Base-by-base conservation (phyloP, 2,888 invertebrate species). In the Platerodrilus igneus region DNA sequence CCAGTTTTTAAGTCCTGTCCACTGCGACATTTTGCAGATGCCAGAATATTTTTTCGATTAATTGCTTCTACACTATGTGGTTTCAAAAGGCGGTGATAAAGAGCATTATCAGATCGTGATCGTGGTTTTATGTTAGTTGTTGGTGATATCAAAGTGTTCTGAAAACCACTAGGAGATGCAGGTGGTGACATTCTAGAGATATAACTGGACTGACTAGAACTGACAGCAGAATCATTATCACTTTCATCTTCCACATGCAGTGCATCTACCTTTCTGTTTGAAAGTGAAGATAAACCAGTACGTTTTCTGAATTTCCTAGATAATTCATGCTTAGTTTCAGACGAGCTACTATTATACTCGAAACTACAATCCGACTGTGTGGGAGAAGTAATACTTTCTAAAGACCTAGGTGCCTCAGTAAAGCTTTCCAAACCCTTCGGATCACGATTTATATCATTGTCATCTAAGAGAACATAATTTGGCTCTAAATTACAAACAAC, bases 161-260 rank as follows among this genome's bases (percentile, higher is more conserved):
- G 43, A 8, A 53, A 36, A 29, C 47, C 45, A 26, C 51, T 78
- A 49, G 84, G 84, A 1, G 88, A 82, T 48, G 75, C 71, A 3
- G 81, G 79, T 1, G 83, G 88, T 15, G 89, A 87, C 43, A 80
- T 81, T 47, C 83, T 79, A 2, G 85, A 86, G 51, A 84, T 77
- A 61, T 81, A 81, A 62, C 84, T 84, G 26, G 86, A 88, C 35
- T 86, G 81, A 52, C 85, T 85, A 29, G 85, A 86, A 62, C 89
- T 89, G 63, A 90, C 86, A 3, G 89, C 89, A 16, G 89, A 90
- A 66, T 91, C 90, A 57, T 87, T 88, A 63, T 90, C 90, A 56
- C 85, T 86, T 53, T 86, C 86, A 51, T 82, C 78, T 55, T 64
- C 63, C 7, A 52, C 52, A 48, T 53, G 59, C 33, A 50, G 52